phyloP scores from a whole-genome alignment of 2,888 invertebrate species.

The Drosophila diplacantha region DNA sequence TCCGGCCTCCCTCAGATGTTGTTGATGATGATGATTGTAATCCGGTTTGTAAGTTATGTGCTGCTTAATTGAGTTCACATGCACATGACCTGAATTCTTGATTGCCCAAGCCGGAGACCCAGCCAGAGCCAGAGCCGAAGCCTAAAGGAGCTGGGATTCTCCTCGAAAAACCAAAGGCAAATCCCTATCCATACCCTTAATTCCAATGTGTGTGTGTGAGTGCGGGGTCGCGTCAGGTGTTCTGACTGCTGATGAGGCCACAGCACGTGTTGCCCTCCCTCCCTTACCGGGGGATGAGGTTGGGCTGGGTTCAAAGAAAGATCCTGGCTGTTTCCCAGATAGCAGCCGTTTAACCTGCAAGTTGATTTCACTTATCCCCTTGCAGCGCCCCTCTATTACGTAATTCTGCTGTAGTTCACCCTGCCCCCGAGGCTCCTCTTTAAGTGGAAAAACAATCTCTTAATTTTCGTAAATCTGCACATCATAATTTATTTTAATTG shows the following conservation, averaged over 20 bases:
- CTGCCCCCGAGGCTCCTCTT: slow-evolving; percentile 13
- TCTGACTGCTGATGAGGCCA: slow-evolving; percentile 66
- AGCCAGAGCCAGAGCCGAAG: slow-evolving; percentile 1
- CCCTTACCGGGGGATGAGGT: slow-evolving; percentile 5
- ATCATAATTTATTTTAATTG: slow-evolving; percentile 77
- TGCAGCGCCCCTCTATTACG: slow-evolving; percentile 43
- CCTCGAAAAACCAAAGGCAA: slow-evolving; percentile 48
- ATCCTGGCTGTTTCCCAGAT: slow-evolving; percentile 16
- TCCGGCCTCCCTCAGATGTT: slow-evolving; percentile 35
- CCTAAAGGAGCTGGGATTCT: slow-evolving; percentile 38
- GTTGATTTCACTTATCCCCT: slow-evolving; percentile 73
- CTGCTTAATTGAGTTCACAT: slow-evolving; percentile 76
- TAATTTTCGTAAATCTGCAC: slow-evolving; percentile 76
- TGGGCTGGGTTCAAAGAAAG: slow-evolving; percentile 13
- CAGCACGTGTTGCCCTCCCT: slow-evolving; percentile 51
- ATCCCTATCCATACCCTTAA: slow-evolving; percentile 38
- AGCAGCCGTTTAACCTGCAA: slow-evolving; percentile 63
- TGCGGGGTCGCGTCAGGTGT: slow-evolving; percentile 52
- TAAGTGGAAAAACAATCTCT: slow-evolving; percentile 64
- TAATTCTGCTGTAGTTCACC: slow-evolving; percentile 36
- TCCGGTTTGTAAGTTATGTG: slow-evolving; percentile 76
- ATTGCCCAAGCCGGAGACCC: slow-evolving; percentile 44
- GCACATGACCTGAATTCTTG: slow-evolving; percentile 75
- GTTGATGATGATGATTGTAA: slow-evolving; percentile 74
- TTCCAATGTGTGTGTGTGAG: slow-evolving; percentile 18